Percentiles rank a stretch among this genome's conserved stretches.
Evolutionary conservation across 2,113 vertebrate genomes (phyloP).

Genomic region (Scomber japonicus): DNA sequence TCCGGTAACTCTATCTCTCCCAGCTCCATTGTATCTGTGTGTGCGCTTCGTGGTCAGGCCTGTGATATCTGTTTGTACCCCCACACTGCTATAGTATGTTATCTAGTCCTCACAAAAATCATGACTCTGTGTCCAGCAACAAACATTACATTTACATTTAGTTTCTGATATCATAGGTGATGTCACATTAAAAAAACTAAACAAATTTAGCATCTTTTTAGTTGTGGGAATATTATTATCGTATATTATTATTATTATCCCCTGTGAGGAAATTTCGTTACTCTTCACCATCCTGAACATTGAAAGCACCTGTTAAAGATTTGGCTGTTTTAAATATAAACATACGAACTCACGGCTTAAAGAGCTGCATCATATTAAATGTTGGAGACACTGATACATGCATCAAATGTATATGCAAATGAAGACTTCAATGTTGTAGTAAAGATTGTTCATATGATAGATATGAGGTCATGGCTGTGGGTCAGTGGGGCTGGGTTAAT

Average conservation of each 20-base stretch:
- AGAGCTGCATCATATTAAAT: background rate
- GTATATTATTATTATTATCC: background rate
- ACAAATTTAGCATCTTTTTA: background rate
- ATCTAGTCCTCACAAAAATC: constrained; percentile 18
- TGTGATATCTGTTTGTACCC: constrained; percentile 38
- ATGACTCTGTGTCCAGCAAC: background rate
- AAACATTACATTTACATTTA: background rate
- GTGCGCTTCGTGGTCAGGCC: constrained; percentile 23
- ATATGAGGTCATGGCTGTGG: background rate
- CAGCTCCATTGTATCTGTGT: constrained; percentile 39
- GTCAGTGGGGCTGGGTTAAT: background rate
- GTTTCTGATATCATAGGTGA: background rate
- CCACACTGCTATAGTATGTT: constrained; percentile 9
- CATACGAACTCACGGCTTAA: background rate
- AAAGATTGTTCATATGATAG: background rate
- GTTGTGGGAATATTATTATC: background rate
- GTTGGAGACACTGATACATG: background rate
- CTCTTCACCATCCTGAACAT: background rate
- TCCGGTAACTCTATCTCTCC: constrained; percentile 55
- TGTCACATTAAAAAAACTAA: background rate
- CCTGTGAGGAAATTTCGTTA: background rate
- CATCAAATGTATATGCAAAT: background rate
- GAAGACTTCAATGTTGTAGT: background rate
- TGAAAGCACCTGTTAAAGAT: background rate
- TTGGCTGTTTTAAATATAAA: too few species aligned